Percentiles rank a stretch among this genome's conserved stretches.
phyloP scores from a whole-genome alignment of 2,888 invertebrate species.

The Folsomia manolachei region DNA sequence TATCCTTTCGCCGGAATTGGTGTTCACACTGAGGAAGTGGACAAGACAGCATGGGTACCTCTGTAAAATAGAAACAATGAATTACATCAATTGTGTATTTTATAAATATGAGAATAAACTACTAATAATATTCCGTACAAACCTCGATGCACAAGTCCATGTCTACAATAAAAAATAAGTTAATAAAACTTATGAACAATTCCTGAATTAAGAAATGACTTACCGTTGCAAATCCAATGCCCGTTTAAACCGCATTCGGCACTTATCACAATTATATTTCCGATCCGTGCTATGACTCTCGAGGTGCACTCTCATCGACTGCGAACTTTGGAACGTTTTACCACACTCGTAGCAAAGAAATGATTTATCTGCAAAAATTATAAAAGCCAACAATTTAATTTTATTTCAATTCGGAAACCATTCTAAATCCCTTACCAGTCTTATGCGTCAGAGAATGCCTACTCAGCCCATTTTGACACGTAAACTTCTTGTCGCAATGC shows the following conservation, averaged over 20 bases:
- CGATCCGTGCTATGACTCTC: not conserved
- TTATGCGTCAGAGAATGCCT: not conserved
- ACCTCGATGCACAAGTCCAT: no score
- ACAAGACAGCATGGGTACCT: not conserved
- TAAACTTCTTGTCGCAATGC: constrained; percentile 7
- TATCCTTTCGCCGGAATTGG: constrained; percentile 9
- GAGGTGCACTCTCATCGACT: not conserved
- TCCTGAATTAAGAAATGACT: no score
- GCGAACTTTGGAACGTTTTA: not conserved
- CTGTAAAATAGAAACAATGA: not conserved
- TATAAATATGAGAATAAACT: no score
- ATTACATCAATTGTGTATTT: not conserved
- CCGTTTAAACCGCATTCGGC: not conserved
- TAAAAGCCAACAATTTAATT: not conserved
- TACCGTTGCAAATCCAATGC: constrained; percentile 5
- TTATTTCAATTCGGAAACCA: no score
- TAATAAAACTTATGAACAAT: no score
- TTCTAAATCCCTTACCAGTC: not conserved
- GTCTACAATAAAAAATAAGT: no score
- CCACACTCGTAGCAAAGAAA: constrained; percentile 11
- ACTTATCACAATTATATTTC: not conserved
- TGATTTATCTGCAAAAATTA: not conserved
- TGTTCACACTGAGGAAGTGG: not conserved
- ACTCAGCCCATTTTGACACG: not conserved
- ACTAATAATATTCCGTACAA: no score